Percentiles rank a stretch among this genome's conserved stretches.
phyloP scores from a whole-genome alignment of 2,113 vertebrate species.

The Myanophis thanlyinensis region DNA sequence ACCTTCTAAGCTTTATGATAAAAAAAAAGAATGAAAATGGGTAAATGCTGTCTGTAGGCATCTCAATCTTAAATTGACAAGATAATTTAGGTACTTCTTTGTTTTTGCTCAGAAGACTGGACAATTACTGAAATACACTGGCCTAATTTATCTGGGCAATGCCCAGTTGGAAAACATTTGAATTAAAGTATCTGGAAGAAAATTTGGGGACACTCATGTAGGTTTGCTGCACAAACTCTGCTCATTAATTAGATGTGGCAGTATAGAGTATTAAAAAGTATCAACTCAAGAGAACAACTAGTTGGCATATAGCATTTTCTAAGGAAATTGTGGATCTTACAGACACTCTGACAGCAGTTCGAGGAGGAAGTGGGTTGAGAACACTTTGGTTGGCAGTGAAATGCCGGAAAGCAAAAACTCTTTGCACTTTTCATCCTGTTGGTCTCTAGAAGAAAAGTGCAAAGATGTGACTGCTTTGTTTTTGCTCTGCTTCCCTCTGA shows the following conservation, averaged over 20 bases:
- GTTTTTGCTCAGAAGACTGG: background rate
- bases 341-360: background rate
- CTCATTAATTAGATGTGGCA: background rate
- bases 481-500: background rate
- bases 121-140: background rate
- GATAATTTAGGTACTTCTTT: background rate
- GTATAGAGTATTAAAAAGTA: background rate
- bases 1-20: background rate
- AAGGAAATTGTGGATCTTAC: background rate
- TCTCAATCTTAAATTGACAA: background rate
- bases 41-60: background rate
- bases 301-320: background rate
- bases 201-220: background rate
- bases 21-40: background rate
- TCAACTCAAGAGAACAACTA: background rate
- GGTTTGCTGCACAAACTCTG: background rate
- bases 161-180: background rate
- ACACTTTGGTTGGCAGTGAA: background rate
- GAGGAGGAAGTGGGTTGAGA: background rate
- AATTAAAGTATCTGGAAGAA: background rate
- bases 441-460: background rate
- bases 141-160: background rate
- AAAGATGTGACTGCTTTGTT: background rate
- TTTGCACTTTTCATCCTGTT: background rate
- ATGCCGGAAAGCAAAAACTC: background rate